Evolutionary conservation across 2,113 vertebrate genomes (phyloP), one percentile per base, ranked within the genome.

Genomic region (Colius striatus): DNA sequence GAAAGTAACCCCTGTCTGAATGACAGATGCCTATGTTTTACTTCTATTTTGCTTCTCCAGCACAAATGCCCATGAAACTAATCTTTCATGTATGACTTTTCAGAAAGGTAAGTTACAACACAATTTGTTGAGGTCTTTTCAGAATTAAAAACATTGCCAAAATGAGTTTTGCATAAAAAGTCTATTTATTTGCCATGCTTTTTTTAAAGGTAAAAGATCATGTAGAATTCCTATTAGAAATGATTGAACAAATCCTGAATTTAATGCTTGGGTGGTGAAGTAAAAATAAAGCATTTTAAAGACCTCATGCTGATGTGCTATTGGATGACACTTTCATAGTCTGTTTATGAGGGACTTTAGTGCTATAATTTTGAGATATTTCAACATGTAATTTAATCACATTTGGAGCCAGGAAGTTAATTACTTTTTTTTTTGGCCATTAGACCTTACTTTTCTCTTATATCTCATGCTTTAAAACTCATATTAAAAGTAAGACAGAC

Each of bases 1-100:
- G 76, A 93, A 95, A 88, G 90, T 95, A 96, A 96, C 90, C 95
- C 32, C 88, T 93, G 93, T 97, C 93, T 87, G 88, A 95, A 96
- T 96, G 94, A 96, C 85, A 93, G 90, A 96, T 94, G 80, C 51
- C 43, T 70, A n/a, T 36, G 36, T 65, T 81, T 71, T 84, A 75
- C 68, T 90, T 67, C 15, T 38, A 68, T 89, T 95, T 93, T 96
- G 72, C 88, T 93, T 87, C 66, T 87, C 73, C 57, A 70, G 95
- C 74, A 68, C 50, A 81, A 94, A 61, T 55, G 54, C 5, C 66
- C 22, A 23, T 36, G 36, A 86, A 96, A 67, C 45, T 71, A 80
- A 94, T 94, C 34, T 84, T 94, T 92, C 77, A 36, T 25, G 30
- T 51, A 34, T 6, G 77, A 61, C 61, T 94, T 74, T 26, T 81